phyloP scores from a whole-genome alignment of 2,888 invertebrate species.

The Sphaerophoria taeniata region DNA sequence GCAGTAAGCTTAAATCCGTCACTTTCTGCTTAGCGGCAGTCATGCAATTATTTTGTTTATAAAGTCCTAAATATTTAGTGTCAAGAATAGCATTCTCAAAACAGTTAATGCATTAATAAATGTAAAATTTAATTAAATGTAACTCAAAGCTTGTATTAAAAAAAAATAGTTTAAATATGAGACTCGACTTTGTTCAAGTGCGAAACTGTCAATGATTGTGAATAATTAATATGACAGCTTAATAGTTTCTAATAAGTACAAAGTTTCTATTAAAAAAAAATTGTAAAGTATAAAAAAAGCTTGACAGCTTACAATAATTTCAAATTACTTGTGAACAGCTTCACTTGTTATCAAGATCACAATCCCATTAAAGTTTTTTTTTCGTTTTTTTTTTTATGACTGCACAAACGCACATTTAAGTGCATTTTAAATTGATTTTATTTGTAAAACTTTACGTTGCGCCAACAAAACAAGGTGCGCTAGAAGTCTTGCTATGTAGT shows the following conservation, averaged over 20 bases:
- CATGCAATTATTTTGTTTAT: too few relatives aligned
- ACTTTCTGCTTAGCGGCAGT: too few relatives aligned
- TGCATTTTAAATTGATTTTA: constrained; percentile 55
- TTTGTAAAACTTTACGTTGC: neutral
- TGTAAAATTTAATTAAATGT: neutral
- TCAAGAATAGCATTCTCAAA: too few relatives aligned
- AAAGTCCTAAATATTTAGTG: too few relatives aligned
- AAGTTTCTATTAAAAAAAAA: neutral
- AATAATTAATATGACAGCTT: constrained; percentile 19
- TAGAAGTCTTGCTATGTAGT: constrained; percentile 29
- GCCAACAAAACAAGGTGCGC: constrained; percentile 31
- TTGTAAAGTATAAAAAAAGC: constrained; percentile 8
- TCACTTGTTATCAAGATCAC: constrained; percentile 49
- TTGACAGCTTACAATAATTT: constrained; percentile 45
- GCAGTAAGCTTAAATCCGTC: too few relatives aligned
- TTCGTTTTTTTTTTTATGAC: constrained; percentile 33
- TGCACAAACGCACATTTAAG: constrained; percentile 8
- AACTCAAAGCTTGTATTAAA: too few relatives aligned
- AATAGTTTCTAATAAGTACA: neutral
- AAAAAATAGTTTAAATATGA: too few relatives aligned
- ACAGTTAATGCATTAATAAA: too few relatives aligned
- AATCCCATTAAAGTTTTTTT: constrained; percentile 36
- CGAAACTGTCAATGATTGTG: neutral
- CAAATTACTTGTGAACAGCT: constrained; percentile 50
- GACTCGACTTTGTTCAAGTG: neutral